These are phyloP conservation scores for Melipona bicolor DNA, from an alignment of 2,888 invertebrate genomes.

Conservation along the genomic window DNA sequence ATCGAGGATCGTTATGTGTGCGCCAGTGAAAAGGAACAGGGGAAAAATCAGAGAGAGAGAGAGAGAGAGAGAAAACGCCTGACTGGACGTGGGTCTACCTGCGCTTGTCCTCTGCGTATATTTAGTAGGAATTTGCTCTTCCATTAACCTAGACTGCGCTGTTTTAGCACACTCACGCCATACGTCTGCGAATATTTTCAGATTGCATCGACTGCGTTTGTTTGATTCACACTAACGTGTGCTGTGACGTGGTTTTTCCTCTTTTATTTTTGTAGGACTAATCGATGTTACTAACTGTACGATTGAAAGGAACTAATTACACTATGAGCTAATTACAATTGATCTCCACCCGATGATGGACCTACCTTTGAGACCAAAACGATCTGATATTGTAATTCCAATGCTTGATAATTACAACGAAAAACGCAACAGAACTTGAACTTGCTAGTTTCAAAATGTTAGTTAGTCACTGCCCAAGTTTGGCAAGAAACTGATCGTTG, in stretches of 20 bases:
- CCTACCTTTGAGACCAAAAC: constrained; percentile 10
- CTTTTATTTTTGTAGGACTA: constrained; percentile 30
- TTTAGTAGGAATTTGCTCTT: constrained; percentile 69
- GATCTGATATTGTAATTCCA: constrained; percentile 7
- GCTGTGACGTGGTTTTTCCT: neutral
- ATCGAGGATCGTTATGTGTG: constrained; percentile 47
- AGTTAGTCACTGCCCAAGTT: no score
- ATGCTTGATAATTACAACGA: neutral
- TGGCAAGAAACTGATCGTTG: constrained; percentile 14
- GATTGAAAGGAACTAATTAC: neutral
- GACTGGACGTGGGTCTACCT: constrained; percentile 49
- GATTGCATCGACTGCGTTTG: neutral
- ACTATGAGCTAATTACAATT: neutral
- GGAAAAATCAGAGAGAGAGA: constrained; percentile 21
- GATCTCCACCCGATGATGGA: neutral
- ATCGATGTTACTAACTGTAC: constrained; percentile 55
- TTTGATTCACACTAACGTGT: constrained; percentile 8
- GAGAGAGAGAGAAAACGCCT: constrained; percentile 39
- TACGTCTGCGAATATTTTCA: neutral
- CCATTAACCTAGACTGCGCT: constrained; percentile 55
- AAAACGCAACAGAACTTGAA: neutral
- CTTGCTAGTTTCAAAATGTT: no score
- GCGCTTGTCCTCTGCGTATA: constrained; percentile 49
- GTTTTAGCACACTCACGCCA: constrained; percentile 22
- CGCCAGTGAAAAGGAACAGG: constrained; percentile 54